These are phyloP conservation scores for Scolanthus callimorphus DNA, from an alignment of 92 coral and sea anemone species.

Conservation along the genomic window DNA sequence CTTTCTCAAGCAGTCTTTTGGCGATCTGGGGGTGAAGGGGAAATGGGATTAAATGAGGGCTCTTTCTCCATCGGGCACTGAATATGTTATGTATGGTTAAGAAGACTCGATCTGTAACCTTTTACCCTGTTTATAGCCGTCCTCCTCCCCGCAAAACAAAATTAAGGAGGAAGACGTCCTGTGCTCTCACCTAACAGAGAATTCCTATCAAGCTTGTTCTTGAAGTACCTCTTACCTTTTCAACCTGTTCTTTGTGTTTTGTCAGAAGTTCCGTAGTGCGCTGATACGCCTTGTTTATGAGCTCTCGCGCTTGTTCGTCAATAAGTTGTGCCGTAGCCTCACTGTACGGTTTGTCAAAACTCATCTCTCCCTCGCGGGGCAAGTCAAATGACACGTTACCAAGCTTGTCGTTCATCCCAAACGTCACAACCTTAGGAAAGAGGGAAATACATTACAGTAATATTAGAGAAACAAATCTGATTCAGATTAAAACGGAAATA, in stretches of 20 bases:
- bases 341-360: conserved; percentile 98
- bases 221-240: conserved; percentile 86
- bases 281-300: conserved; percentile 86
- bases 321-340: conserved; percentile 99
- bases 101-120: too few species aligned
- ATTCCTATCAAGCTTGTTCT: too few species aligned
- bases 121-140: too few species aligned
- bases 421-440: conserved; percentile 79
- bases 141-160: too few species aligned
- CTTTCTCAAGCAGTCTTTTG: conserved; percentile 77
- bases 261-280: conserved; percentile 70
- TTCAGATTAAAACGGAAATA: too few species aligned
- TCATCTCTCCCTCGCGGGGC: conserved; percentile 97
- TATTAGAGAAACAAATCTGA: neutral
- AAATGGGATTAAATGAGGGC: too few species aligned
- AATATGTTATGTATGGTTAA: too few species aligned
- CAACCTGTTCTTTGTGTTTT: conserved; percentile 77
- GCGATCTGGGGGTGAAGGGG: conserved; percentile 93
- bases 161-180: too few species aligned
- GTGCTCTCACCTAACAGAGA: too few species aligned
- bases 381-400: conserved; percentile 97
- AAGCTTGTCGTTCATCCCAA: conserved; percentile 92
- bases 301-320: conserved; percentile 98
- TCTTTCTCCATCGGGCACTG: too few species aligned
- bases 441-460: neutral